Evolutionary conservation across 2,797 vertebrate species (phyloP).

Genomic region (Sitta carolinensis): DNA sequence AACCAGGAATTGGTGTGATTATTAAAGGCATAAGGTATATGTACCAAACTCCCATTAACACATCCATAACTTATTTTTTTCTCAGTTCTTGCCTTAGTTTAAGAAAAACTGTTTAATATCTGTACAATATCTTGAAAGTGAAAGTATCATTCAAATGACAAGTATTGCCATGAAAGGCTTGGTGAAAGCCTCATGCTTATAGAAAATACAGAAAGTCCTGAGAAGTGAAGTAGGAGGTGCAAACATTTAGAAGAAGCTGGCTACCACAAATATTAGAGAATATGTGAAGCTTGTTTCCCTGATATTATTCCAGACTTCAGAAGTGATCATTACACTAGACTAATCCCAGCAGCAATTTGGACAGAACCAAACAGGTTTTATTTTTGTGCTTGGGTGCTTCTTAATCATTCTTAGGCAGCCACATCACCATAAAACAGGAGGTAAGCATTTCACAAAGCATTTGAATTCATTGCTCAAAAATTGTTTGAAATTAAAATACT

Average conservation of each 20-base stretch:
- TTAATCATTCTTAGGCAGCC: not conserved
- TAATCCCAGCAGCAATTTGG: not conserved
- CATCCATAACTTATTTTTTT: not conserved
- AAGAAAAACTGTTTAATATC: not conserved
- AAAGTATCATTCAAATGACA: not conserved
- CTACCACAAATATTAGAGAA: not conserved
- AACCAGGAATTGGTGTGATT: not conserved
- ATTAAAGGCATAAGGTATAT: not conserved
- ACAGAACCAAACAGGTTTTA: not conserved
- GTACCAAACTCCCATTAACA: not conserved
- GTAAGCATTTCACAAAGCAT: not conserved
- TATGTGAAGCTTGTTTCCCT: not conserved
- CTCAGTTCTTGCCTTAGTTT: not conserved
- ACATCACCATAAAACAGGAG: not conserved
- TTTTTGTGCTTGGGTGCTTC: not conserved
- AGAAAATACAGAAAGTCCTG: not conserved
- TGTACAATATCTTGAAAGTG: not conserved
- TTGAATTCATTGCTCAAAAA: not conserved
- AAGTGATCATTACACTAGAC: not conserved
- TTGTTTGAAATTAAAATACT: not conserved
- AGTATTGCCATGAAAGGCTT: not conserved
- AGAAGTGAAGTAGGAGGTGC: not conserved
- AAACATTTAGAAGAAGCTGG: not conserved
- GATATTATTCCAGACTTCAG: not conserved
- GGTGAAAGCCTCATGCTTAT: not conserved